Evolutionary conservation across 1,140 invertebrate species (phyloP).

Genomic region (Drosophila saltans): DNA sequence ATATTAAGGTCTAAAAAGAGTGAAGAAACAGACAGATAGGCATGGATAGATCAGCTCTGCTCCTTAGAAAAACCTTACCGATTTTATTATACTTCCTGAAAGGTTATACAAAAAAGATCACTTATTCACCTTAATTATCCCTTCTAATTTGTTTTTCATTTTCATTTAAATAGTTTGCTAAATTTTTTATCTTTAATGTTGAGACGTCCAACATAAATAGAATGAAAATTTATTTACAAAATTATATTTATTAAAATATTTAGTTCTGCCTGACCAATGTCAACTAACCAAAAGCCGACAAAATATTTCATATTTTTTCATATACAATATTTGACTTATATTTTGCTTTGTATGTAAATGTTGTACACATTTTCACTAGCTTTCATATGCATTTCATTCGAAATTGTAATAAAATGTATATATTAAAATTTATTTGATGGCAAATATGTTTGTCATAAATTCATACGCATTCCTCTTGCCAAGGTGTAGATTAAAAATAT

Average conservation of each 20-base stretch:
- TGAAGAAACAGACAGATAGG: too few species aligned
- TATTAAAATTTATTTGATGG: slow-evolving; percentile 45
- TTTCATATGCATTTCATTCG: not conserved
- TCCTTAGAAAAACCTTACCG: too few species aligned
- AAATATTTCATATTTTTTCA: slow-evolving; percentile 1
- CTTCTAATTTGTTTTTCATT: too few species aligned
- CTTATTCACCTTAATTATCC: too few species aligned
- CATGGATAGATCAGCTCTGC: too few species aligned
- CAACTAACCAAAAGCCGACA: not conserved
- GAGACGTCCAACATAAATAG: too few species aligned
- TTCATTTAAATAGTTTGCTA: too few species aligned
- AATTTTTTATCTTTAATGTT: too few species aligned
- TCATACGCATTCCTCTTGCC: not conserved
- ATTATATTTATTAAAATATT: not conserved
- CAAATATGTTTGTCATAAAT: slow-evolving; percentile 12
- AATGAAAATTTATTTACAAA: too few species aligned
- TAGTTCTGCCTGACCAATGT: not conserved
- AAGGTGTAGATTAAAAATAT: slow-evolving; percentile 13
- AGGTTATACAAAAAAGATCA: too few species aligned
- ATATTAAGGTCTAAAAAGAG: too few species aligned
- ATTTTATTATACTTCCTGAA: too few species aligned
- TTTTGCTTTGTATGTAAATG: not conserved
- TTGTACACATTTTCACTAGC: not conserved
- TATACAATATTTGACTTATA: not conserved
- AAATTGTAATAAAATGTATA: slow-evolving; percentile 42